Percentiles rank a stretch among this genome's conserved stretches.
Conservation (phyloP, 2,888 invertebrate genomes). For the Andrena camellia region DNA sequence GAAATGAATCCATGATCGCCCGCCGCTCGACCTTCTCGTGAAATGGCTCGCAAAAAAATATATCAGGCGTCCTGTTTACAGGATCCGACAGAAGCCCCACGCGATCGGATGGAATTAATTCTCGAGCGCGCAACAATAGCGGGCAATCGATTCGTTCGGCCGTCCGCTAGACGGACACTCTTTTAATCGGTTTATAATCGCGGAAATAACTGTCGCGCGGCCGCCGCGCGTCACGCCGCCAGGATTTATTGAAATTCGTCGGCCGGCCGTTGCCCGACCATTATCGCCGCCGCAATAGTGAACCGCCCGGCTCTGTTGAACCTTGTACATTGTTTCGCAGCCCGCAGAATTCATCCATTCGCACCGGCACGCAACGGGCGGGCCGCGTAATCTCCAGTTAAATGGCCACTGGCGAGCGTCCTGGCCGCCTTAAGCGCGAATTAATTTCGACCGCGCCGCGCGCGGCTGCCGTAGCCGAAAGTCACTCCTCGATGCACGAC, state of each 20-base stretch:
- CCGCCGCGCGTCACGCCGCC: constrained; percentile 13
- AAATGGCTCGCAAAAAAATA: not conserved
- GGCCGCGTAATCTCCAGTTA: not conserved
- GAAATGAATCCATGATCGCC: not conserved
- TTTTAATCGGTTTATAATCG: constrained; percentile 54
- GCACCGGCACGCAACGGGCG: not conserved
- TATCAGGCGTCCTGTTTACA: not conserved
- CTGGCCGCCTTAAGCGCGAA: not conserved
- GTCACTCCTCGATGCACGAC: not conserved
- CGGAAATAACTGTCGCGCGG: constrained; percentile 41
- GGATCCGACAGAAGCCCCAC: constrained; percentile 7
- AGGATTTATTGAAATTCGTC: constrained; percentile 48
- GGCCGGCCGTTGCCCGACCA: constrained; percentile 19
- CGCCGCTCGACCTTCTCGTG: not conserved
- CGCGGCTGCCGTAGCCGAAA: not conserved
- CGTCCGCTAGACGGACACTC: constrained; percentile 2
- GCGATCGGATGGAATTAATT: constrained; percentile 38
- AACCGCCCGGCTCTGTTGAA: constrained; percentile 14
- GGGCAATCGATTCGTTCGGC: constrained; percentile 15
- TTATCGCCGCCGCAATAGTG: constrained; percentile 39
- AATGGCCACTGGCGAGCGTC: not conserved
- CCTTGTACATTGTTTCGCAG: constrained; percentile 10
- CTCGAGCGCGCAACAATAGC: not conserved
- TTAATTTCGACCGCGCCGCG: not conserved
- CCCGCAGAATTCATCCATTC: constrained; percentile 10